Evolutionary conservation across 2,113 vertebrate genomes (phyloP).

Genomic region (Xiphophorus couchianus): DNA sequence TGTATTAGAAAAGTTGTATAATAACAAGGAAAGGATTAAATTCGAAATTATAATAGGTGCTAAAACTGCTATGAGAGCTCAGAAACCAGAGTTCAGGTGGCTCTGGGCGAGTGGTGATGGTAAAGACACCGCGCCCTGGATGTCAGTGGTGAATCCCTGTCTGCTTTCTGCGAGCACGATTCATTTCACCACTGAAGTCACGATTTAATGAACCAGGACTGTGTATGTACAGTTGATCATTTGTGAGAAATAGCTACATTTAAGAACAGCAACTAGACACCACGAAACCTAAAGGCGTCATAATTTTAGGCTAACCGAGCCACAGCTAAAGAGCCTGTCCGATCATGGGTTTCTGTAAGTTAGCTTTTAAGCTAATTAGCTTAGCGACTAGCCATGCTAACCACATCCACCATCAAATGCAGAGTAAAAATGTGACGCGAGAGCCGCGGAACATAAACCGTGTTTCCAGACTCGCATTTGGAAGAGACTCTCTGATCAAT

Average conservation of each 20-base stretch:
- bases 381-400: background rate
- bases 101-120: background rate
- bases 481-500: rapidly evolving
- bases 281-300: background rate
- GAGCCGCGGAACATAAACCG: background rate
- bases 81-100: background rate
- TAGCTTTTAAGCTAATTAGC: slow-evolving; percentile 28
- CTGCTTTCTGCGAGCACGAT: background rate
- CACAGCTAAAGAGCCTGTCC: slow-evolving; percentile 5
- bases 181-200: background rate
- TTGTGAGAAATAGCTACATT: background rate
- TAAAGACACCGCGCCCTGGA: slow-evolving; percentile 47
- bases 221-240: background rate
- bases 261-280: background rate
- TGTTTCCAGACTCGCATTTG: rapidly evolving
- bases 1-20: background rate
- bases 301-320: background rate
- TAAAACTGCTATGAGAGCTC: too few species aligned
- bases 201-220: background rate
- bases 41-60: too few species aligned
- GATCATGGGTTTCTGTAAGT: slow-evolving; percentile 27
- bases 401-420: background rate
- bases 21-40: background rate
- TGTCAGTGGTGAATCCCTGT: background rate
- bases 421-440: background rate